Conservation (phyloP, 92 coral and sea anemone species). For the Siderastrea radians region DNA sequence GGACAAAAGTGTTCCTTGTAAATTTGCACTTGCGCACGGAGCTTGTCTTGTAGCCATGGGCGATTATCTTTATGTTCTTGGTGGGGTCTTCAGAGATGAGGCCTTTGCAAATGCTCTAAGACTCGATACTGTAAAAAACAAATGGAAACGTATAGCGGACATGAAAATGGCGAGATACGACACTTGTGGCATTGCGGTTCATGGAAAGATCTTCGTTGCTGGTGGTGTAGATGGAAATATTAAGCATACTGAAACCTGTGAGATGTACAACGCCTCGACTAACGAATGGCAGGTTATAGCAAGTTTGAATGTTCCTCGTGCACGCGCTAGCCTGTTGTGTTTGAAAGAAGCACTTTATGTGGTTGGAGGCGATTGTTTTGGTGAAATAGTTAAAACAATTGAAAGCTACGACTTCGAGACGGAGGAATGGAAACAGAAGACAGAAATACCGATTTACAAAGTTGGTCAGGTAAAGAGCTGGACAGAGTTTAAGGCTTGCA, state of each 20-base stretch:
- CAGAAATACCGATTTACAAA: neutral
- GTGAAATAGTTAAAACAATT: neutral
- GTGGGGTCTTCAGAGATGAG: neutral
- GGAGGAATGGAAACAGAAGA: neutral
- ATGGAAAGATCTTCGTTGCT: neutral
- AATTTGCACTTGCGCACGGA: neutral
- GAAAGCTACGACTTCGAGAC: neutral
- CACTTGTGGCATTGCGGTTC: neutral
- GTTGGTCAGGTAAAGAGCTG: neutral
- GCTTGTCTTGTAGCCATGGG: neutral
- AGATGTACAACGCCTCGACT: neutral
- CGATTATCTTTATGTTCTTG: neutral
- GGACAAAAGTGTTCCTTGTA: no score
- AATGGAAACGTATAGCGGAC: neutral
- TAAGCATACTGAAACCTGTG: no score
- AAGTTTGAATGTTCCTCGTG: neutral
- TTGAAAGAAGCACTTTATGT: neutral
- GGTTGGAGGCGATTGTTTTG: no score
- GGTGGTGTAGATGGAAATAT: neutral
- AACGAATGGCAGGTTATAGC: neutral
- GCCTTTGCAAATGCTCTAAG: neutral
- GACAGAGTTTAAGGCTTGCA: neutral
- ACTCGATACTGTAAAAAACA: neutral
- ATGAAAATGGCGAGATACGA: neutral
- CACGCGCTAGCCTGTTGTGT: neutral